Evolutionary conservation across 2,888 invertebrate genomes (phyloP).

Genomic region (Carterocephalus palaemon): DNA sequence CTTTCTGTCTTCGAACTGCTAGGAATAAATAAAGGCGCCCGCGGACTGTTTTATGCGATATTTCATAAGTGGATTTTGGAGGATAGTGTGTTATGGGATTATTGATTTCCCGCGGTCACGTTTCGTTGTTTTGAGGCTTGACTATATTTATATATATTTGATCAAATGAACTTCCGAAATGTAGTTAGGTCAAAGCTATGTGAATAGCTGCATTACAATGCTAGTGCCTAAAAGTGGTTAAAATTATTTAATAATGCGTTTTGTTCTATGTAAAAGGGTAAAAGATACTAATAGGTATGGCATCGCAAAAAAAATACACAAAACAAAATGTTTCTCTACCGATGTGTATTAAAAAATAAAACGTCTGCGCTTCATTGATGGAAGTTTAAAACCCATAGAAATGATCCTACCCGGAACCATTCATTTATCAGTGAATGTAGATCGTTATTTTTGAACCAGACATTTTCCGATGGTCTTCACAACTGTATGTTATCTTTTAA

Average conservation of each 20-base stretch:
- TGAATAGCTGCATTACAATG: no score
- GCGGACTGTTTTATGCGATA: constrained; percentile 66
- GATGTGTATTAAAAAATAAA: constrained; percentile 11
- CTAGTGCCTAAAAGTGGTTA: no score
- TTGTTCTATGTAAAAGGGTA: no score
- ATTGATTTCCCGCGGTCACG: constrained; percentile 52
- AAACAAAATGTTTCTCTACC: no score
- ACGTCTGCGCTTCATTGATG: constrained; percentile 4
- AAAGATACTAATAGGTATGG: no score
- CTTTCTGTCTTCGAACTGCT: constrained; percentile 51
- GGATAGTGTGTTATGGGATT: constrained; percentile 60
- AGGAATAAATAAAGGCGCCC: constrained; percentile 67
- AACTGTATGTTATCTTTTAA: constrained; percentile 11
- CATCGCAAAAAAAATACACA: no score
- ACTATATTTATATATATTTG: not conserved
- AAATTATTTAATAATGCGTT: no score
- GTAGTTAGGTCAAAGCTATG: no score
- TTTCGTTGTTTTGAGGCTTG: constrained; percentile 18
- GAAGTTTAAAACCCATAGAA: constrained; percentile 16
- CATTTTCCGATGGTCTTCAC: constrained; percentile 18
- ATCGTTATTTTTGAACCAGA: constrained; percentile 21
- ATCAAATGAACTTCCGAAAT: no score
- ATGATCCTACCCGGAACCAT: constrained; percentile 11
- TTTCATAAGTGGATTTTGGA: constrained; percentile 71
- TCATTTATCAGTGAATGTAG: constrained; percentile 20